These are phyloP conservation scores for Tragelaphus imberbis DNA, from an alignment of 2,113 vertebrate species.

Conservation along the genomic window DNA sequence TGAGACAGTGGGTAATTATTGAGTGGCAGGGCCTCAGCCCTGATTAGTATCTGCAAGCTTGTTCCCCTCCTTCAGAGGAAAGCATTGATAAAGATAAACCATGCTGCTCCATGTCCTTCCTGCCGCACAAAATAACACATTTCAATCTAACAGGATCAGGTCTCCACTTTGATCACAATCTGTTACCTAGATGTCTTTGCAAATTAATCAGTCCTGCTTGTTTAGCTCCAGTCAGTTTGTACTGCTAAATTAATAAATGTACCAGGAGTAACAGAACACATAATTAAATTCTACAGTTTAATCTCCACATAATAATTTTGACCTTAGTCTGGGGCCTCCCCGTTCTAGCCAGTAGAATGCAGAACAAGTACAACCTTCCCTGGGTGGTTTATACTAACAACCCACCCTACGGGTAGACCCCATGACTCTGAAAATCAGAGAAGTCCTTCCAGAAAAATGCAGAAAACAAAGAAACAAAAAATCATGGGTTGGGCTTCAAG, in stretches of 20 bases:
- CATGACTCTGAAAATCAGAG: conserved; percentile 53
- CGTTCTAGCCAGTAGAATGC: conserved; percentile 69
- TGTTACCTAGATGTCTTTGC: conserved; percentile 88
- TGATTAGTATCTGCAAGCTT: conserved; percentile 89
- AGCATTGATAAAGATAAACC: conserved; percentile 86
- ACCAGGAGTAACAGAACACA: conserved; percentile 89
- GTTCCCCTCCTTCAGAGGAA: conserved; percentile 85
- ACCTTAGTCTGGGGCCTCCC: conserved; percentile 81
- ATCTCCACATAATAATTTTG: conserved; percentile 90
- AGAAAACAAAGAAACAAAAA: conserved; percentile 32
- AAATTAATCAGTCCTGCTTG: conserved; percentile 88
- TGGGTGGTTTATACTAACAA: conserved; percentile 53
- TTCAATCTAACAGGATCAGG: conserved; percentile 88
- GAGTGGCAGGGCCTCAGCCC: conserved; percentile 90
- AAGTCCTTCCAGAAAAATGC: conserved; percentile 47
- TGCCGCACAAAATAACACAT: conserved; percentile 82
- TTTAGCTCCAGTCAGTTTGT: conserved; percentile 85
- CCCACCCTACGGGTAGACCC: conserved; percentile 61
- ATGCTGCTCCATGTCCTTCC: conserved; percentile 81
- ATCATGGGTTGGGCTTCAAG: not conserved
- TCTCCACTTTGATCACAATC: conserved; percentile 87
- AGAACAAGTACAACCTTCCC: conserved; percentile 64
- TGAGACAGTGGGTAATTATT: conserved; percentile 92
- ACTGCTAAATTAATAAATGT: conserved; percentile 92
- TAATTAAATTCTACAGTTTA: conserved; percentile 98